Percentiles rank a stretch among this genome's conserved stretches.
Evolutionary conservation across 2,888 invertebrate species (phyloP).

Genomic region (Exephanes ischioxanthus): DNA sequence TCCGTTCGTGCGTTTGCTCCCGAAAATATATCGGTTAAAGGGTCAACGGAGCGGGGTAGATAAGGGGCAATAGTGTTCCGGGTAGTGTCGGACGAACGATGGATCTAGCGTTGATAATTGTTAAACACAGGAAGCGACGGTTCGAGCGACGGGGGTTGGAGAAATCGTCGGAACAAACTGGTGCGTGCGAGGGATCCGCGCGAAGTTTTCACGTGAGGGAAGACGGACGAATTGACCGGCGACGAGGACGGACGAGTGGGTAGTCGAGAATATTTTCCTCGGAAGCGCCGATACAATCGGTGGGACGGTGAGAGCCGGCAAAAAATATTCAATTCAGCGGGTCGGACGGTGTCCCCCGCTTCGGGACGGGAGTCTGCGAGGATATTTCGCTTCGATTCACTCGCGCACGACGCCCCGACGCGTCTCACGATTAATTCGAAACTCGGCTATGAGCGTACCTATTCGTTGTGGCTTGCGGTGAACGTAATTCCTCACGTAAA

Average conservation of each 20-base stretch:
- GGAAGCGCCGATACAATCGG: conserved; percentile 9
- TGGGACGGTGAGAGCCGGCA: conserved; percentile 23
- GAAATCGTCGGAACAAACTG: no score
- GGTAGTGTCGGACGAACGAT: not conserved
- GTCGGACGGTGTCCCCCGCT: not conserved
- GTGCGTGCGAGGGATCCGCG: not conserved
- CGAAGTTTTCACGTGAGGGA: not conserved
- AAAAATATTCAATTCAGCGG: conserved; percentile 16
- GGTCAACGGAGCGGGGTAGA: not conserved
- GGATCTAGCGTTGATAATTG: conserved; percentile 7
- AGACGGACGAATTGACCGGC: not conserved
- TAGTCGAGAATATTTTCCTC: not conserved
- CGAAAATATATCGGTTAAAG: conserved; percentile 14
- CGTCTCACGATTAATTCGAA: not conserved
- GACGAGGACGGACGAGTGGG: not conserved
- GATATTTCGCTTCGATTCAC: not conserved
- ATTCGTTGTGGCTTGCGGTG: conserved; percentile 5
- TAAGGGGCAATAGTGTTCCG: not conserved
- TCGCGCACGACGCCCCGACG: not conserved
- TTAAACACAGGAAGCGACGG: not conserved
- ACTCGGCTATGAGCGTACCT: conserved; percentile 13
- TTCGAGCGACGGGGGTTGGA: no score
- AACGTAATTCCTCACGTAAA: conserved; percentile 39
- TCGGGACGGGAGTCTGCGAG: not conserved
- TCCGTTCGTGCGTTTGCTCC: not conserved